Base-by-base conservation (phyloP, 2,113 vertebrate genomes). In the Eupsittula cactorum region DNA sequence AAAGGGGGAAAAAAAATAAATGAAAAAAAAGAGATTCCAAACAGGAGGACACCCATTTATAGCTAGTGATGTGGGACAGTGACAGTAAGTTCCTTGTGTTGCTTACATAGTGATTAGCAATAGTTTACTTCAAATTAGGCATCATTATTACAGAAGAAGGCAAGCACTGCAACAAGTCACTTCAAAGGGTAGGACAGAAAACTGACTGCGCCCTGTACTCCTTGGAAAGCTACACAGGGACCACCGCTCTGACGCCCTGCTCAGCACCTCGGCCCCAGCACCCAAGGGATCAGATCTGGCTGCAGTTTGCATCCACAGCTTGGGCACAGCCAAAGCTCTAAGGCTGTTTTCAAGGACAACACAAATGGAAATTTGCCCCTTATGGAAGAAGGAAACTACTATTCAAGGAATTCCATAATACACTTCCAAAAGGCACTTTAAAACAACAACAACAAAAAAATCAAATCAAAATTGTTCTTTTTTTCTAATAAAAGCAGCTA, bases 21-120 rank as follows among this genome's bases (percentile, higher is more conserved):
- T 0, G 0, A 14, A 39, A n/a, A 37, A 37, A 53, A 60, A 39
- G 0, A 6, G 11, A 37, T 11, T 2, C 16, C 0, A 0, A 68
- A 60, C 0, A 2, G 25, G 35, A 74, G 29, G 7, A 35, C 10
- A 62, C 11, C 0, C 11, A 46, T 64, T 50, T 63, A 60, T 52
- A 62, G 71, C 35, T 29, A n/a, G 39, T 33, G 64, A 62, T 44
- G 76, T 27, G 74, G 77, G 70, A 39, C 29, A 50, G 18, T 6
- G 42, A n/a, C 24, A 76, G 16, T 23, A 12, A 50, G 41, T 50
- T 79, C 42, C 7, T 80, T 39, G 16, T 57, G 20, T 46, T 39
- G 35, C 14, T 41, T 70, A 55, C 15, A 15, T 0, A 53, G 44
- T 19, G 69, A 85, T 78, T 25, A 75, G 60, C 52, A 84, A 15